These are phyloP conservation scores for Tiliqua scincoides DNA, from an alignment of 2,113 vertebrate genomes.

Conservation along the genomic window DNA sequence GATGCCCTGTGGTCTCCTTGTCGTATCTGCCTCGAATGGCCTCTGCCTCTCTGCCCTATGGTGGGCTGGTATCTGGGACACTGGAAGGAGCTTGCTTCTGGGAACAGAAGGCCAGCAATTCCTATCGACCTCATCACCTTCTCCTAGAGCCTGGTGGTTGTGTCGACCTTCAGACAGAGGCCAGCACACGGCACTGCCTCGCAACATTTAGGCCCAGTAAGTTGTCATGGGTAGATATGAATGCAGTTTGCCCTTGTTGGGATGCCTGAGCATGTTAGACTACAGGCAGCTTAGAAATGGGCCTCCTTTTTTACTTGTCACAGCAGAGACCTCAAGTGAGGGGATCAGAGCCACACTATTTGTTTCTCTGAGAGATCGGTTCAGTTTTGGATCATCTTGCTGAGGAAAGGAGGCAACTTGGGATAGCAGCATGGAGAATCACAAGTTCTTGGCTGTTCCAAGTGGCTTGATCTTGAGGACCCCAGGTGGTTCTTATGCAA, in stretches of 20 bases:
- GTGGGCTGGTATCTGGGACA: conserved; percentile 90
- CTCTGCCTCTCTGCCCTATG: conserved; percentile 84
- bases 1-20: conserved; percentile 91
- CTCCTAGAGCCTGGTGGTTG: conserved; percentile 87
- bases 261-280: neutral
- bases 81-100: conserved; percentile 94
- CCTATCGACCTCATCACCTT: conserved; percentile 85
- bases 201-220: conserved; percentile 90
- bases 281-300: neutral
- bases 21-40: conserved; percentile 88
- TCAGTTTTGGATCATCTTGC: neutral
- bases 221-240: neutral
- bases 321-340: neutral
- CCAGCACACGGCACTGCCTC: conserved; percentile 89
- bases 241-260: neutral
- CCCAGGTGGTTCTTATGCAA: neutral
- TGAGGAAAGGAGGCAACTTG: neutral
- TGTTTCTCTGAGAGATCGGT: neutral
- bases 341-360: neutral
- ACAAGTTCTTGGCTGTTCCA: neutral
- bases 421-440: neutral
- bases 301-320: neutral
- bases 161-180: conserved; percentile 90
- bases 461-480: neutral
- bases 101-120: conserved; percentile 81